These are phyloP conservation scores for Heteromurus nitidus DNA, from an alignment of 2,888 invertebrate genomes.

Conservation along the genomic window DNA sequence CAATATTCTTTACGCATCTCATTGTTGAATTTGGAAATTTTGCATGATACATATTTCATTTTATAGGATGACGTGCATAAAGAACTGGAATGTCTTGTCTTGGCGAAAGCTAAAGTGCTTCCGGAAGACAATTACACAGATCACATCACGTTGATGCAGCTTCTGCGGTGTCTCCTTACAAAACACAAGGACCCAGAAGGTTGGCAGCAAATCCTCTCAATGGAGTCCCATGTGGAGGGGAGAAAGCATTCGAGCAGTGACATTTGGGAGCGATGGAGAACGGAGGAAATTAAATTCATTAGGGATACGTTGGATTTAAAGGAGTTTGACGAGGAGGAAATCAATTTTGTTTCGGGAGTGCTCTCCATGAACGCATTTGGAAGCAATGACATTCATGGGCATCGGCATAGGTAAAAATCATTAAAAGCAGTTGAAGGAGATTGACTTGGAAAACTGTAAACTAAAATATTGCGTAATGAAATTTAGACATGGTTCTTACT, in stretches of 20 bases:
- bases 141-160: constrained; percentile 47
- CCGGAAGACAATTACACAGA: constrained; percentile 53
- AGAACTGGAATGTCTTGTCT: constrained; percentile 41
- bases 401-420: constrained; percentile 33
- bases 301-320: constrained; percentile 28
- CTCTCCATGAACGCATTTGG: constrained; percentile 58
- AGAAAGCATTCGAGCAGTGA: constrained; percentile 39
- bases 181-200: constrained; percentile 46
- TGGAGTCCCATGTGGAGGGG: constrained; percentile 57
- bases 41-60: background rate
- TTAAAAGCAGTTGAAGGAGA: background rate
- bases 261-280: constrained; percentile 51
- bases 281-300: constrained; percentile 51
- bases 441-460: no score
- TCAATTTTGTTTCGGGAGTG: constrained; percentile 50
- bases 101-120: constrained; percentile 55
- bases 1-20: background rate
- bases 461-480: no score
- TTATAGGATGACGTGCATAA: constrained; percentile 49
- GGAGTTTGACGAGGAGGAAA: constrained; percentile 54
- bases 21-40: background rate
- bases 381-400: constrained; percentile 53
- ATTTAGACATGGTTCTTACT: constrained; percentile 40
- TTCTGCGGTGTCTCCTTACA: constrained; percentile 30
- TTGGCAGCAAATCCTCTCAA: constrained; percentile 43